Conservation (phyloP, 2,888 invertebrate species). For the Sphecodes monilicornis region DNA sequence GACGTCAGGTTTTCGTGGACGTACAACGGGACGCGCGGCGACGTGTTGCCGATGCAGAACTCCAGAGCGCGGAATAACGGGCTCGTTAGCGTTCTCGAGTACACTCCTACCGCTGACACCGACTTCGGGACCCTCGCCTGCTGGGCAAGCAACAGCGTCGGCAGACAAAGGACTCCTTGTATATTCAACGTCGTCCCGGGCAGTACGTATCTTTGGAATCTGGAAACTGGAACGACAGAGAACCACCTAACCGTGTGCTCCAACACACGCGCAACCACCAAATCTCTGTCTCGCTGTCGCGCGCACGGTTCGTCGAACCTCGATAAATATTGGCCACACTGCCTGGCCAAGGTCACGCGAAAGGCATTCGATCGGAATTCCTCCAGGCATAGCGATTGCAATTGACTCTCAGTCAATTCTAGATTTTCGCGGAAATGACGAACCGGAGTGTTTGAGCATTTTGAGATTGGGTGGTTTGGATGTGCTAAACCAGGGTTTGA, state of each 20-base stretch:
- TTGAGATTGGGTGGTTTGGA: too few relatives aligned
- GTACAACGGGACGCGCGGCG: conserved; percentile 90
- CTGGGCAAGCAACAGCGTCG: conserved; percentile 94
- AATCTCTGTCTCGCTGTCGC: neutral
- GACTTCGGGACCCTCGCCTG: conserved; percentile 94
- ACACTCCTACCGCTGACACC: conserved; percentile 85
- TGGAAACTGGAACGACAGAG: conserved; percentile 8
- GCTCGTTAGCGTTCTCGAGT: conserved; percentile 86
- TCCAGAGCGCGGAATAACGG: conserved; percentile 86
- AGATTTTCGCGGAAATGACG: too few relatives aligned
- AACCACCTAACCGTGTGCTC: neutral
- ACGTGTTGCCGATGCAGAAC: conserved; percentile 90
- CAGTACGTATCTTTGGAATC: conserved; percentile 85
- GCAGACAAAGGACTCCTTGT: conserved; percentile 92
- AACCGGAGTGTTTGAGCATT: too few relatives aligned
- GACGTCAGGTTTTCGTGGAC: conserved; percentile 93
- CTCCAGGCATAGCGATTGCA: neutral
- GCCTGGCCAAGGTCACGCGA: neutral
- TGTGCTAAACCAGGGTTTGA: too few relatives aligned
- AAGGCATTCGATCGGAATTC: neutral
- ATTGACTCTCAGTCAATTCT: neutral
- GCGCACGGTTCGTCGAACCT: neutral
- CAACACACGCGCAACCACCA: neutral
- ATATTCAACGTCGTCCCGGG: conserved; percentile 93
- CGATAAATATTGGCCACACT: neutral